Percentiles rank a stretch among this genome's conserved stretches.
These are phyloP conservation scores for Manis crassicaudata DNA, from an alignment of 2,797 vertebrate genomes.

Conservation along the genomic window DNA sequence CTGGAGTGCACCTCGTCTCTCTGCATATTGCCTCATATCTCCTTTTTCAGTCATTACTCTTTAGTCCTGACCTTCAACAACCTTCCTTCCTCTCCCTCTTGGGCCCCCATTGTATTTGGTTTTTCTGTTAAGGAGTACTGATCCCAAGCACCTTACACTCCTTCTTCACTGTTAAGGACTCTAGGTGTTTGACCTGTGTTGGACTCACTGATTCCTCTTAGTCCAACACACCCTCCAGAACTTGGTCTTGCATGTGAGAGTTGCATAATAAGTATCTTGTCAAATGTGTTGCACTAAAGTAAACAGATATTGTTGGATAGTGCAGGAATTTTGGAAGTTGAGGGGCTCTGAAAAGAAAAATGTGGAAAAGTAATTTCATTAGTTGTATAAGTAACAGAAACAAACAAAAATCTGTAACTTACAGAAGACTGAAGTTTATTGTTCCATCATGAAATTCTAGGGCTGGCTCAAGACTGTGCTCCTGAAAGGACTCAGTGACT, in stretches of 20 bases:
- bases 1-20: background rate
- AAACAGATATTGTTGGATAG: background rate
- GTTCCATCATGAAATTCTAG: background rate
- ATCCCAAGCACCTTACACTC: background rate
- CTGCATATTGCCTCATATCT: background rate
- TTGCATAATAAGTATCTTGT: background rate
- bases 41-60: background rate
- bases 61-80: background rate
- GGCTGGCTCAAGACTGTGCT: background rate
- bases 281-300: background rate
- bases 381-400: background rate
- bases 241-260: background rate
- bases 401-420: background rate
- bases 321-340: background rate
- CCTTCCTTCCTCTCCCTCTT: background rate
- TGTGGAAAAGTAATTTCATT: background rate
- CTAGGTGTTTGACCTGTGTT: accelerated
- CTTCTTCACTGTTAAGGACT: background rate
- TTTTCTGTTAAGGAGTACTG: background rate
- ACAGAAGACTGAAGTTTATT: background rate
- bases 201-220: background rate
- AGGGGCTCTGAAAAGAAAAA: background rate
- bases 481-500: background rate
- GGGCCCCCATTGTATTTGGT: background rate
- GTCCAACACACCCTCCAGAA: background rate